phyloP scores from a whole-genome alignment of 2,888 invertebrate genomes.

The Malacosoma neustria region DNA sequence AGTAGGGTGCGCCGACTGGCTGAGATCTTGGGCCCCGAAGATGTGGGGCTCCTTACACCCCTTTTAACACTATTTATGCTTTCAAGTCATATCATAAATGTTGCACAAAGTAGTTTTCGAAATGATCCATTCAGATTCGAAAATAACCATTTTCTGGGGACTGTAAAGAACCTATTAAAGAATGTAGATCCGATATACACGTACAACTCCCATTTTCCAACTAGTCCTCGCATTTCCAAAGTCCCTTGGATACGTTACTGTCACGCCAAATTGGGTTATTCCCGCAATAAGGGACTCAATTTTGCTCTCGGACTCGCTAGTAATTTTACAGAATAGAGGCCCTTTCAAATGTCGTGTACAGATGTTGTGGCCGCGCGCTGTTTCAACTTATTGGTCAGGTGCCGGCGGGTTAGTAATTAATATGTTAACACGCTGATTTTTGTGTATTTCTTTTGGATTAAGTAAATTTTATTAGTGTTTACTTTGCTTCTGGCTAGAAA shows the following conservation, averaged over 20 bases:
- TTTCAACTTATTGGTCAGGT: slow-evolving; percentile 21
- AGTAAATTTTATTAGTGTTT: no score
- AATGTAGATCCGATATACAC: neutral
- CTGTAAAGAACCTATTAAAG: neutral
- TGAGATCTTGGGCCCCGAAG: no score
- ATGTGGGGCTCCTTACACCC: no score
- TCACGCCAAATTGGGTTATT: slow-evolving; percentile 34
- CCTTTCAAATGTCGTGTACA: slow-evolving; percentile 39
- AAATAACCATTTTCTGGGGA: neutral
- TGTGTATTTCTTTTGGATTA: no score
- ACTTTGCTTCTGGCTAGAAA: no score
- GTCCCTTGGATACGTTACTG: slow-evolving; percentile 12
- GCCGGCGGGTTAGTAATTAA: slow-evolving; percentile 12
- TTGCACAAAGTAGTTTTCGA: no score
- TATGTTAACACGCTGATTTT: slow-evolving; percentile 10
- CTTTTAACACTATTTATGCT: no score
- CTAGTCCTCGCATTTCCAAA: neutral
- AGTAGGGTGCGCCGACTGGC: no score
- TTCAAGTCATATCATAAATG: no score
- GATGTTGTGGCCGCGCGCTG: slow-evolving; percentile 35
- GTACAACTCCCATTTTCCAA: neutral
- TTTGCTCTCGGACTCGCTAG: slow-evolving; percentile 20
- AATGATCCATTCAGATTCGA: no score
- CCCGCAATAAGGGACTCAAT: slow-evolving; percentile 39
- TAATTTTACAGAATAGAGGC: slow-evolving; percentile 38